Evolutionary conservation across 2,797 vertebrate genomes (phyloP), one percentile per base, ranked within the genome.

Genomic region (Iguana delicatissima): DNA sequence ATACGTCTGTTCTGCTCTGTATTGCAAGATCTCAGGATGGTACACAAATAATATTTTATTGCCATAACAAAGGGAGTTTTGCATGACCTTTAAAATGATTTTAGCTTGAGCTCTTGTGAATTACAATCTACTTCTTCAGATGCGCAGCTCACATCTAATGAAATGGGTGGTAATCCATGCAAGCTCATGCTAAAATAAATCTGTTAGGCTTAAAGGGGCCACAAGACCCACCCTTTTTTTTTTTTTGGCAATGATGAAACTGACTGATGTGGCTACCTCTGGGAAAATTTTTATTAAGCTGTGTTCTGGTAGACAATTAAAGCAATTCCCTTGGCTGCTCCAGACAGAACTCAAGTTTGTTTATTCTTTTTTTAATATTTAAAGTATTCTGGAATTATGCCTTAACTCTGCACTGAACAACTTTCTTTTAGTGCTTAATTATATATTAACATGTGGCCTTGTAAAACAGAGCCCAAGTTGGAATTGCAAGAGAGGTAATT

Each of bases 361-460:
- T 57, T 74, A 59, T 50, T 46, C 42, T 29, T 76, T 50, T 72
- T 59, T 55, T 38, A 55, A 35, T 81, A 59, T 46, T 46, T 81
- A 59, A 46, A 50, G 26, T 81, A 67, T n/a, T 74, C 24, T 42
- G 7, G 72, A 67, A 8, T 59, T 1, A 52, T 83, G 46, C 55
- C 79, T 81, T 62, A 6, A 59, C 24, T 62, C 76, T 50, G 38
- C 32, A n/a, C 38, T 62, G 14, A 81, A 74, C 38, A 62, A 46
- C 42, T 46, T 35, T 50, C n/a, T 26, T 42, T 69, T 35, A 62
- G 7, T 18, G 12, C 38, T 74, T 90, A 76, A 96, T 96, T 95
- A 95, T 93, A 96, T 95, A 96, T 96, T 96, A 96, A 96, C 94
- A 84, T 1, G 0, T 90, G 92, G 92, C 94, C 94, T 96, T 96